Evolutionary conservation across 1,140 invertebrate species (phyloP), one percentile per base, ranked within the genome.

Genomic region (Trachymyrmex cornetzi): DNA sequence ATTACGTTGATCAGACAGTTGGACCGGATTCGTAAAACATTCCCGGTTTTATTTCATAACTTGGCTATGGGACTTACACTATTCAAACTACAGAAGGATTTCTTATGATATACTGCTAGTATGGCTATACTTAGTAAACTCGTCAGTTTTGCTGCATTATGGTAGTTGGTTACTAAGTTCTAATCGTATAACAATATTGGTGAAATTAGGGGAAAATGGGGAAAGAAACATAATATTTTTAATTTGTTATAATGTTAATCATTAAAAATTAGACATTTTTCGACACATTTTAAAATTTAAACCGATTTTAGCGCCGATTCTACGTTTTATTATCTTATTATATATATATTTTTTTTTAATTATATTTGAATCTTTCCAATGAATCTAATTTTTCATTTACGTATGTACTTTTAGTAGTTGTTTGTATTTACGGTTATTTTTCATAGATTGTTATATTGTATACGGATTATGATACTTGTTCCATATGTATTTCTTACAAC

Each of bases 401-500:
- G 9, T 75, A 64, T 24, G 19, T 59, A 57, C 16, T 69, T 44
- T 69, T 53, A 69, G 57, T 55, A 11, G 12, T 34, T 79, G 44
- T 48, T 48, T 22, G n/a, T 61, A 74, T 77, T 77, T 30, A 77
- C 6, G 50, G 5, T 57, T 74, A 67, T 48, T 71, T 50, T 74
- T 63, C 0, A 63, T 71, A 86, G 50, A 55, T 72, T 24, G 7
- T 89, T 75, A 38, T 71, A n/a, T 84, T 53, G 22, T 69, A 11
- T 34, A 34, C 14, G 27, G 27, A 84, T 84, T 69, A 24, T 84
- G 67, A 82, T 74, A 63, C 63, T 82, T 75, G 38, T 89, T 77
- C 69, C 75, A 87, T 75, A 67, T 87, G 50, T 90, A 92, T 91
- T 88, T 88, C 80, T 90, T 90, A 89, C 85, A 85, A 92, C 89